phyloP scores from a whole-genome alignment of 2,797 vertebrate genomes.

The Lacerta bilineata region DNA sequence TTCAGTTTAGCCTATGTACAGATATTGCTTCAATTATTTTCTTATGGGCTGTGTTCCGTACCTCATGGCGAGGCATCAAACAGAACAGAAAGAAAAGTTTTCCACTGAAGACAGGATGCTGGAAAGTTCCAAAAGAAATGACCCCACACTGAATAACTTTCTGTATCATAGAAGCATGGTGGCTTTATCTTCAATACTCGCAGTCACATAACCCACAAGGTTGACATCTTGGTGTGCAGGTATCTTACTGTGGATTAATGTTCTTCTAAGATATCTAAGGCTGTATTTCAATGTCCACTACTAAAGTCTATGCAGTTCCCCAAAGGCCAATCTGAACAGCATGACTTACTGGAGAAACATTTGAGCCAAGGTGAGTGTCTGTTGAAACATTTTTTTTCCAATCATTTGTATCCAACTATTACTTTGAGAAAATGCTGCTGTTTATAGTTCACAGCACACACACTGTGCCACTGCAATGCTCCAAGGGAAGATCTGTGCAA shows the following conservation, averaged over 20 bases:
- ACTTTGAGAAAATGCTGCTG: not conserved
- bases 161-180: not conserved
- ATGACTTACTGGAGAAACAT: conserved; percentile 19
- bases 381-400: not conserved
- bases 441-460: conserved; percentile 4
- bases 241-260: not conserved
- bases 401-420: conserved; percentile 3
- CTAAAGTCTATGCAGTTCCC: not conserved
- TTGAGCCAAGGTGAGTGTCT: conserved; percentile 1
- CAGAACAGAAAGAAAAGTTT: not conserved
- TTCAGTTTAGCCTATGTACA: not conserved
- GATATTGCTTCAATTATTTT: not conserved
- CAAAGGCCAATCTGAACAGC: not conserved
- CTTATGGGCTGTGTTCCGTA: not conserved
- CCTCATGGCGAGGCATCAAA: not conserved
- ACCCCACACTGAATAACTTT: not conserved
- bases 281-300: not conserved
- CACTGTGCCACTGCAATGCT: not conserved
- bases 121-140: not conserved
- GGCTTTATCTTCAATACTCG: not conserved
- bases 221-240: not conserved
- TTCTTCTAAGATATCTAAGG: not conserved
- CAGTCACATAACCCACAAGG: no score
- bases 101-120: no score
- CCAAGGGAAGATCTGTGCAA: not conserved